phyloP scores from a whole-genome alignment of 1,140 invertebrate species.

The Pissodes strobi region DNA sequence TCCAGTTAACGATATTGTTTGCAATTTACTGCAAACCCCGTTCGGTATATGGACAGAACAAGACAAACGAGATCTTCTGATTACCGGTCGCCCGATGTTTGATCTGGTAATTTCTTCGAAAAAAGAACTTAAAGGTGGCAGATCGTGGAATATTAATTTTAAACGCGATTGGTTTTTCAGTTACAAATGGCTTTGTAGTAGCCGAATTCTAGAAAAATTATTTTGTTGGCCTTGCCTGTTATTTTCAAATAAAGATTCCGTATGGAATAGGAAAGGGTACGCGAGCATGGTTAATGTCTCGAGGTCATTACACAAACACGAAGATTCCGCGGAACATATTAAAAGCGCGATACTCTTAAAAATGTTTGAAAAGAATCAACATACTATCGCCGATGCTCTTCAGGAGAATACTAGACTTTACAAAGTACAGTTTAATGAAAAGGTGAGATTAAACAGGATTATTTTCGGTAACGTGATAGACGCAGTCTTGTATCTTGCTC shows the following conservation, averaged over 20 bases:
- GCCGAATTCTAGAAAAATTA: too few relatives aligned
- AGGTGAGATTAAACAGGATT: background rate
- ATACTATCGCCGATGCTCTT: background rate
- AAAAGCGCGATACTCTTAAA: background rate
- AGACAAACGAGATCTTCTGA: background rate
- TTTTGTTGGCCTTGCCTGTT: too few relatives aligned
- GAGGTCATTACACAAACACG: too few relatives aligned
- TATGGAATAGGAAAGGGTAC: too few relatives aligned
- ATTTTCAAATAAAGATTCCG: too few relatives aligned
- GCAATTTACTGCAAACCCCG: background rate
- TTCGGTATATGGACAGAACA: background rate
- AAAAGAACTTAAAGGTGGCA: too few relatives aligned
- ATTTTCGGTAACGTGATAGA: background rate
- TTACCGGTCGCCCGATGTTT: background rate
- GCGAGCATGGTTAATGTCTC: too few relatives aligned
- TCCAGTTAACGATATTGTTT: too few relatives aligned
- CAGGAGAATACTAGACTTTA: background rate
- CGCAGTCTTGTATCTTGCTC: background rate
- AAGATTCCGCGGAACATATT: background rate
- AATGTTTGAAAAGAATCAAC: background rate
- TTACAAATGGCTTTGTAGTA: too few relatives aligned
- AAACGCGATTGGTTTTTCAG: background rate
- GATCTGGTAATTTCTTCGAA: background rate
- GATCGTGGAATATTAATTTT: too few relatives aligned
- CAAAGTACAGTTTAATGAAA: background rate